These are phyloP conservation scores for Exaiptasia diaphana DNA, from an alignment of 64 coral and sea anemone genomes.

Conservation along the genomic window DNA sequence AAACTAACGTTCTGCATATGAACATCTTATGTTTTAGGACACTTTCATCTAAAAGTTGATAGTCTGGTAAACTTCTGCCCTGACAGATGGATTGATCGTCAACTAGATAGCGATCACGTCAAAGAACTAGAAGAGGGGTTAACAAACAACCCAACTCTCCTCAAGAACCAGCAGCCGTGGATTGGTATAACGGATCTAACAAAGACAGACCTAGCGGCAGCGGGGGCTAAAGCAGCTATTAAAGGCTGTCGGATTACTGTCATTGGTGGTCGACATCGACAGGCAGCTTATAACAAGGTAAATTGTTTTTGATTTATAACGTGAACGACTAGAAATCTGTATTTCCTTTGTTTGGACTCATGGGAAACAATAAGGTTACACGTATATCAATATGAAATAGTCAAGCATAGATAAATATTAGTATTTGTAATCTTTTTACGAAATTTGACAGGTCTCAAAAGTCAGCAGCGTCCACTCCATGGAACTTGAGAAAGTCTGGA, in stretches of 20 bases:
- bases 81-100: neutral
- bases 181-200: neutral
- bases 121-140: neutral
- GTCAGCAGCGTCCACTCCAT: neutral
- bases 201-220: neutral
- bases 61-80: neutral
- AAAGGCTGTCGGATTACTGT: neutral
- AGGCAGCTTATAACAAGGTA: neutral
- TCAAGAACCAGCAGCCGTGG: neutral
- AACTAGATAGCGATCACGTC: neutral
- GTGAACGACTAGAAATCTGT: neutral
- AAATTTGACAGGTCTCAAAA: neutral
- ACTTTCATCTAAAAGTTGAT: neutral
- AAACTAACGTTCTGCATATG: neutral
- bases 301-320: neutral
- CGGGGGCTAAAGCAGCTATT: neutral
- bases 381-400: neutral
- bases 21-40: neutral
- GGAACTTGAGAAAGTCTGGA: conserved; percentile 18
- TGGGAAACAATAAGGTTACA: neutral
- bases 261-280: neutral
- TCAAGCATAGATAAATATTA: neutral
- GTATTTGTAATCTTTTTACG: neutral
- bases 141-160: neutral
- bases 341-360: neutral